Conservation (phyloP, 2,113 vertebrate species). For the Corythoichthys intestinalis region DNA sequence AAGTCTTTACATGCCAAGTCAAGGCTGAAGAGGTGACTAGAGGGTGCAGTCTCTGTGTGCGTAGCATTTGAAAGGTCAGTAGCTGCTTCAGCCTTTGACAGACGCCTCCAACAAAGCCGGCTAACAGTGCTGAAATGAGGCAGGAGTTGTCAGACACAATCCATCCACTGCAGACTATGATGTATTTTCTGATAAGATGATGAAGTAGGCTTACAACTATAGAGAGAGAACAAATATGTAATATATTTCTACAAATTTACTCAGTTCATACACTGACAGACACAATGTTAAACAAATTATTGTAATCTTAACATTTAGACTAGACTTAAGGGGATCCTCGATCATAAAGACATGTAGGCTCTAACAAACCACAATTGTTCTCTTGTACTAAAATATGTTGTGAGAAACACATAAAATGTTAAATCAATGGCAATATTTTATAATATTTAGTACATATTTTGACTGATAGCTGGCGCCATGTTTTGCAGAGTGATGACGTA, state of each 20-base stretch:
- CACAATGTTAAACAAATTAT: background rate
- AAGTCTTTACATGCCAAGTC: constrained; percentile 32
- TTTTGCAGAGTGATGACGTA: too few species aligned
- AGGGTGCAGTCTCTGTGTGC: constrained; percentile 16
- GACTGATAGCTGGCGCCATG: too few species aligned
- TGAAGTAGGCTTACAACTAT: background rate
- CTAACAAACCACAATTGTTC: too few species aligned
- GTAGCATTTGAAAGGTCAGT: constrained; percentile 53
- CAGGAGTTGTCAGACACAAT: constrained; percentile 11
- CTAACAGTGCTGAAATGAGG: constrained; percentile 3
- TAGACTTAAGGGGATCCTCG: too few species aligned
- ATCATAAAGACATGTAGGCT: too few species aligned
- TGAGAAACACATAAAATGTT: too few species aligned
- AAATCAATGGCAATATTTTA: too few species aligned
- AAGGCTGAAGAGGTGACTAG: constrained; percentile 33
- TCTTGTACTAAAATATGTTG: too few species aligned
- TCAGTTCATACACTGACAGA: background rate
- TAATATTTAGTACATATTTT: too few species aligned
- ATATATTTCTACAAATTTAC: background rate
- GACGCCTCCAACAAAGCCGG: constrained; percentile 11
- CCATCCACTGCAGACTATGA: constrained; percentile 6
- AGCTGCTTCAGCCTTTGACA: constrained; percentile 25
- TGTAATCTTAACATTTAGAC: too few species aligned
- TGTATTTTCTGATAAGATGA: constrained; percentile 1
- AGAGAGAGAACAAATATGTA: background rate